A percentile compares a stretch with the other conserved stretches of the same genome.
These are phyloP conservation scores for Centropristis striata DNA, from an alignment of 2,113 vertebrate species.

Conservation along the genomic window DNA sequence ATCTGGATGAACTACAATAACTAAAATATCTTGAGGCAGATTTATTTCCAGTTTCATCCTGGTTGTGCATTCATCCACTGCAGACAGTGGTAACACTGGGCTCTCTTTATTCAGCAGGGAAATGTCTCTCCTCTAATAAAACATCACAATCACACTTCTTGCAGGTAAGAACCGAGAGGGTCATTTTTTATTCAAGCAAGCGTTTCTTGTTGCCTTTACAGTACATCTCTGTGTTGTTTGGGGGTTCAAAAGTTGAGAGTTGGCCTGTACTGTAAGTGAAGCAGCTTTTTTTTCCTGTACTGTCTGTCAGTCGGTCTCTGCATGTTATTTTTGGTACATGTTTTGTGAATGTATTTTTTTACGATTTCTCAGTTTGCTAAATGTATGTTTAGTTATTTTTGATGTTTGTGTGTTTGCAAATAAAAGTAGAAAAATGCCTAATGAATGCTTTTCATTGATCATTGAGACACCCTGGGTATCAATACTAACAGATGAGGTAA, in stretches of 20 bases:
- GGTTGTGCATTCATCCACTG: slow-evolving; percentile 5
- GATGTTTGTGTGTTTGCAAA: slow-evolving; percentile 77
- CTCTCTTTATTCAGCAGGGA: slow-evolving; percentile 16
- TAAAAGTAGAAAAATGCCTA: slow-evolving; percentile 67
- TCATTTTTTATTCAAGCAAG: slow-evolving; percentile 37
- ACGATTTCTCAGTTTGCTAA: slow-evolving; percentile 65
- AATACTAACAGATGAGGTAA: background rate
- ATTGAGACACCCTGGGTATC: background rate
- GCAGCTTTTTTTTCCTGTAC: slow-evolving; percentile 57
- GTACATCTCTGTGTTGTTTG: slow-evolving; percentile 42
- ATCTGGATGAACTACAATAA: slow-evolving; percentile 9
- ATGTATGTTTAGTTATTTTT: slow-evolving; percentile 64
- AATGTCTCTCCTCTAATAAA: slow-evolving; percentile 16
- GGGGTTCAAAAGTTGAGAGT: slow-evolving; percentile 35
- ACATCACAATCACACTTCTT: slow-evolving; percentile 22
- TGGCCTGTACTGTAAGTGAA: slow-evolving; percentile 39
- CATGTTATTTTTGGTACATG: slow-evolving; percentile 67
- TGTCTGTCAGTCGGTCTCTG: slow-evolving; percentile 57
- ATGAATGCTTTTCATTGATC: slow-evolving; percentile 7
- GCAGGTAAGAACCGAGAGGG: slow-evolving; percentile 6
- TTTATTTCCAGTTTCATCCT: background rate
- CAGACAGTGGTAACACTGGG: slow-evolving; percentile 7
- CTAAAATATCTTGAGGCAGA: background rate
- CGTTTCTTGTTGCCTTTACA: slow-evolving; percentile 59
- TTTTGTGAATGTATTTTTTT: slow-evolving; percentile 82